phyloP scores from a whole-genome alignment of 2,113 vertebrate species.

The Gnathonemus longibarbis region DNA sequence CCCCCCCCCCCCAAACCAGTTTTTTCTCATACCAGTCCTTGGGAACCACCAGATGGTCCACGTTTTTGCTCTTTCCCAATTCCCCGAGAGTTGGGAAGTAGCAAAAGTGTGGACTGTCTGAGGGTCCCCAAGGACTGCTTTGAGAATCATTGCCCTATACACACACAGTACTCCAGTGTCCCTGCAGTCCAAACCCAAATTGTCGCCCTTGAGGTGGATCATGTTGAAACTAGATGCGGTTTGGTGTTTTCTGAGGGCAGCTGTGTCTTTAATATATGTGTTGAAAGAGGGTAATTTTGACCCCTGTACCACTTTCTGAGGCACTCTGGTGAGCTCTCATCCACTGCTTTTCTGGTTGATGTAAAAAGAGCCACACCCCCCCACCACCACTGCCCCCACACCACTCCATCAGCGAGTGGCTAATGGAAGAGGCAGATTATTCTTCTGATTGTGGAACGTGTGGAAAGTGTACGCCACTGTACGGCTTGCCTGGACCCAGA shows the following conservation, averaged over 20 bases:
- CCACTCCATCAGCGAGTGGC: neutral
- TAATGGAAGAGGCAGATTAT: slow-evolving; percentile 1
- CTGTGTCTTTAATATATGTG: neutral
- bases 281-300: neutral
- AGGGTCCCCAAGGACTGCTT: no score
- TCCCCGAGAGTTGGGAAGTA: no score
- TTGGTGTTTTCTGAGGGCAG: neutral
- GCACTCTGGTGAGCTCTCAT: neutral
- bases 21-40: no score
- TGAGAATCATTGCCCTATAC: neutral
- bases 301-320: neutral
- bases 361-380: neutral
- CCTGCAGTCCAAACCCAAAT: neutral
- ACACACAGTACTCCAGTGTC: neutral
- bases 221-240: neutral
- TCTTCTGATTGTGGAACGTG: neutral
- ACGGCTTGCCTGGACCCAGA: neutral
- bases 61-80: no score
- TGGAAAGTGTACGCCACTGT: neutral
- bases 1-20: no score
- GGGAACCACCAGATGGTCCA: no score
- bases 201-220: neutral
- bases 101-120: no score
- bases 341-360: neutral
- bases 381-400: neutral